These are phyloP conservation scores for Morone chrysops DNA, from an alignment of 2,113 vertebrate genomes.

Conservation along the genomic window DNA sequence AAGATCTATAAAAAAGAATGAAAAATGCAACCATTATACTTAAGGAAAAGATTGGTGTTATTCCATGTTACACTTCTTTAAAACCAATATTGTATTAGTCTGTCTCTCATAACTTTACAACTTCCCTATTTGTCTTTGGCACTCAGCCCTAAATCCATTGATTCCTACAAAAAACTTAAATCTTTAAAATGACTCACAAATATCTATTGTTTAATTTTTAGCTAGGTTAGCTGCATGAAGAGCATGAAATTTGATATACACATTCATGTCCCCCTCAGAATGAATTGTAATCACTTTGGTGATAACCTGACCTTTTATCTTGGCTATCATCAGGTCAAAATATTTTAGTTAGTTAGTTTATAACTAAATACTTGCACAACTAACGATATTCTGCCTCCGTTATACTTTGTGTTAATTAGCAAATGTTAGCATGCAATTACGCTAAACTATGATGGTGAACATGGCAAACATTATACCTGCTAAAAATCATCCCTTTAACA, in stretches of 20 bases:
- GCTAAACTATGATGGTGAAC: not conserved
- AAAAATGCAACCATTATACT: constrained; percentile 16
- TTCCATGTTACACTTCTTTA: not conserved
- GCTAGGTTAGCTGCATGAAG: too few relatives aligned
- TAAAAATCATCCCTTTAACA: not conserved
- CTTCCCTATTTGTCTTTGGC: not conserved
- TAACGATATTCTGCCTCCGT: not conserved
- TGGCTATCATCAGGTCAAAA: not conserved
- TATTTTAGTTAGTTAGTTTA: not conserved
- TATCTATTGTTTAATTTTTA: not conserved
- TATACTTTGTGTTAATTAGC: not conserved
- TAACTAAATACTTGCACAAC: not conserved
- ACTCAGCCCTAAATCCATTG: not conserved
- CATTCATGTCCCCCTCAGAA: too few relatives aligned
- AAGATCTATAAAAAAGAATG: constrained; percentile 54
- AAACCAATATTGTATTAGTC: not conserved
- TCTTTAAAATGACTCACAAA: not conserved
- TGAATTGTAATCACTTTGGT: not conserved
- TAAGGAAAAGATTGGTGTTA: not conserved
- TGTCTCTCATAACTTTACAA: not conserved
- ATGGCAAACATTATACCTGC: not conserved
- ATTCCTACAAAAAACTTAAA: not conserved
- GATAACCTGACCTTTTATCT: too few relatives aligned
- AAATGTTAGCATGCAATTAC: not conserved
- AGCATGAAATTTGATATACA: too few relatives aligned